These are phyloP conservation scores for Callyntrura guangdongensis DNA, from an alignment of 2,888 invertebrate genomes.

Conservation along the genomic window DNA sequence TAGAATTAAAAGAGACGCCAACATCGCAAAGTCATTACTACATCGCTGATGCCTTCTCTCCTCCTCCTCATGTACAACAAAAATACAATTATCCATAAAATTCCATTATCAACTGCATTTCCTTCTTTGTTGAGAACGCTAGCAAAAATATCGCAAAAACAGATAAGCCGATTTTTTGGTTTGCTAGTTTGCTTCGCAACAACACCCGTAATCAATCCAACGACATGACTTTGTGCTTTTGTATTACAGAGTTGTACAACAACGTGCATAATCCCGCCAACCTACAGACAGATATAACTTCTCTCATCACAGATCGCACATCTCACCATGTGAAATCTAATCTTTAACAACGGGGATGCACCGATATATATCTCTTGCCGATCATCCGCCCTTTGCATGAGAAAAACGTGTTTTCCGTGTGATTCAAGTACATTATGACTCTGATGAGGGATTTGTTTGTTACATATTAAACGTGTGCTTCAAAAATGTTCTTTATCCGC, in stretches of 20 bases:
- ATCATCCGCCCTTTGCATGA: constrained; percentile 73
- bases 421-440: background rate
- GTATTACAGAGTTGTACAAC: background rate
- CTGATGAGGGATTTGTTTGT: background rate
- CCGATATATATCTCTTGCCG: constrained; percentile 19
- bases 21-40: background rate
- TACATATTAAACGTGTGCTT: background rate
- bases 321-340: constrained; percentile 28
- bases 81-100: constrained; percentile 1
- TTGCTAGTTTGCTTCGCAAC: no score
- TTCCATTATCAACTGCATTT: constrained; percentile 34
- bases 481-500: no score
- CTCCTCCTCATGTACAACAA: background rate
- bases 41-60: no score
- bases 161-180: background rate
- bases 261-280: background rate
- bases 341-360: background rate
- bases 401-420: constrained; percentile 62
- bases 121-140: constrained; percentile 32
- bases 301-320: background rate
- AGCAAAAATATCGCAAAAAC: background rate
- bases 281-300: background rate
- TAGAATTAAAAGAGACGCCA: constrained; percentile 1
- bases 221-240: background rate
- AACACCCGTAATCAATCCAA: background rate